Evolutionary conservation across 2,888 invertebrate genomes (phyloP).

Genomic region (Ennomos erosarius): DNA sequence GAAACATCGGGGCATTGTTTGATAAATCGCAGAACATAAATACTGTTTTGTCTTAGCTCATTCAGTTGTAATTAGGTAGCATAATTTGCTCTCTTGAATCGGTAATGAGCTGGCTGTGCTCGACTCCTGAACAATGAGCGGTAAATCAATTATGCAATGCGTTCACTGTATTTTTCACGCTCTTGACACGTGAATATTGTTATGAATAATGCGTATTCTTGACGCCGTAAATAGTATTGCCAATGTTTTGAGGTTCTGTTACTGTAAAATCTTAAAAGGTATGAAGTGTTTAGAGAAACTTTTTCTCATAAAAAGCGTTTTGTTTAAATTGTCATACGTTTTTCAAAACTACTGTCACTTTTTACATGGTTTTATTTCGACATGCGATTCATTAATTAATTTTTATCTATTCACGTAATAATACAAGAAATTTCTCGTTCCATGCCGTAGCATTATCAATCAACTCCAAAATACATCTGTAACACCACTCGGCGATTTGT

Average conservation of each 20-base stretch:
- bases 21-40: conserved; percentile 83
- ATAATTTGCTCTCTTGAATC: conserved; percentile 82
- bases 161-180: conserved; percentile 56
- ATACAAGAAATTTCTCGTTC: conserved; percentile 57
- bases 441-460: conserved; percentile 67
- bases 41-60: conserved; percentile 78
- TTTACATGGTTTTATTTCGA: too few relatives aligned
- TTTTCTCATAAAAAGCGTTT: too few relatives aligned
- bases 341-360: too few relatives aligned
- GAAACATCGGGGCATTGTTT: conserved; percentile 80
- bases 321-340: too few relatives aligned
- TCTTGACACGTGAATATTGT: conserved; percentile 49
- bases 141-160: conserved; percentile 75
- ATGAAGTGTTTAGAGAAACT: too few relatives aligned
- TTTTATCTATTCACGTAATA: conserved; percentile 8
- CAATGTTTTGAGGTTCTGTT: conserved; percentile 32
- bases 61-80: conserved; percentile 83
- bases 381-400: neutral
- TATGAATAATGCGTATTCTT: conserved; percentile 46
- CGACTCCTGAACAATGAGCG: conserved; percentile 69
- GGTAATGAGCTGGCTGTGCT: conserved; percentile 71
- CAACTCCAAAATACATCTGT: conserved; percentile 76
- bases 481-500: conserved; percentile 79
- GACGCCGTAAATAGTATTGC: conserved; percentile 43
- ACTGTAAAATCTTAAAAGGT: conserved; percentile 28